A percentile compares a stretch with the other conserved stretches of the same genome.
Evolutionary conservation across 1,140 invertebrate species (phyloP).

Genomic region (Zaprionus capensis): DNA sequence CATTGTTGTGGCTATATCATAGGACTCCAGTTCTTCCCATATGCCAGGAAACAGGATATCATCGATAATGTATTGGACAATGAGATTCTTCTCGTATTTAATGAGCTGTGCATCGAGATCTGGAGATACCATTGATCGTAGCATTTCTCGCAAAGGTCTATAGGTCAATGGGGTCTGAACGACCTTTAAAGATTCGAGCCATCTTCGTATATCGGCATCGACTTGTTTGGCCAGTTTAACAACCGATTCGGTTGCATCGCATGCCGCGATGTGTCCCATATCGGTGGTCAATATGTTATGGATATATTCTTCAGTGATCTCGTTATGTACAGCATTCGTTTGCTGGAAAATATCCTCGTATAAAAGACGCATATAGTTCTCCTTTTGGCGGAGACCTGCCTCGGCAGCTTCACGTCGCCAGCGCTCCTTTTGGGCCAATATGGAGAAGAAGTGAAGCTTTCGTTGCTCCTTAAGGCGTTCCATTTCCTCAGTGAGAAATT

Average conservation of each 20-base stretch:
- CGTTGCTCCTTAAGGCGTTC: constrained; percentile 88
- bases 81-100: constrained; percentile 46
- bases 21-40: constrained; percentile 49
- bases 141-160: constrained; percentile 56
- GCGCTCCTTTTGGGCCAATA: constrained; percentile 88
- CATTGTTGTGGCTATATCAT: constrained; percentile 52
- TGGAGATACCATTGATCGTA: constrained; percentile 52
- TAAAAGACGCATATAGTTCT: constrained; percentile 87
- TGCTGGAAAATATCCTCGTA: constrained; percentile 89
- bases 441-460: constrained; percentile 88
- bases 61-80: constrained; percentile 60
- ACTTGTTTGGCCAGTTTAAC: constrained; percentile 86
- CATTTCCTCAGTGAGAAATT: constrained; percentile 87
- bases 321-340: constrained; percentile 85
- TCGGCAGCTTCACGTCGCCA: constrained; percentile 88
- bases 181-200: constrained; percentile 84
- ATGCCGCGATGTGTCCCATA: constrained; percentile 86
- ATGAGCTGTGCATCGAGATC: constrained; percentile 35
- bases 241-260: constrained; percentile 86
- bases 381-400: constrained; percentile 87
- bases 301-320: constrained; percentile 87
- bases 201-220: constrained; percentile 84
- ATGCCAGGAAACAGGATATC: constrained; percentile 61
- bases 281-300: constrained; percentile 87
- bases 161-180: constrained; percentile 84